Evolutionary conservation across 2,797 vertebrate species (phyloP), one percentile per base, ranked within the genome.

Genomic region (Pristis pectinata): DNA sequence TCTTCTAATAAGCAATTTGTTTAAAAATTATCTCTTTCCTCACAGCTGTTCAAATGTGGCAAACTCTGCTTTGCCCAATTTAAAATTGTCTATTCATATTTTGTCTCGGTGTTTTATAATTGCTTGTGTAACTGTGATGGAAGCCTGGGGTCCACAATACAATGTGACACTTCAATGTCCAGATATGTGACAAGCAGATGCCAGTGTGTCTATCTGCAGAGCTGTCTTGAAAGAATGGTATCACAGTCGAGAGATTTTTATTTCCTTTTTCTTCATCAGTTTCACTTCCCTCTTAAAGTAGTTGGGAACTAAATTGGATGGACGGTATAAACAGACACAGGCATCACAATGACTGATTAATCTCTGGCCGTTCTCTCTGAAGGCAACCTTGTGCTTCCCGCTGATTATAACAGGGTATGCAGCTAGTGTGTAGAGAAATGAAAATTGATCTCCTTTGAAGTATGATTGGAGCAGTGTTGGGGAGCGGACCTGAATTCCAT

Each of bases 1-100:
- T 64, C 56, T 13, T 37, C 34, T 91, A 91, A 91, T 91, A 64
- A 91, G 87, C 87, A 91, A 37, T 91, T 91, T 89, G 85, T 64
- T 91, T 56, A 91, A 22, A 91, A 64, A 37, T 91, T 61, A 91
- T 91, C 87, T 91, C n/a, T 24, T 7, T 91, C 87, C 87, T 64
- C 59, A 64, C 87, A 91, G 87, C 59, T n/a, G 61, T 64, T 91
- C 34, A n/a, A 64, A 91, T 91, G 59, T 2, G 30, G 53, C 30
- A 87, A 59, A 87, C 0, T 41, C 4, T 61, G 85, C 53, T 61
- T 89, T 89, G 87, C 91, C 56, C 61, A 37, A 37, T 37, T 64
- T 91, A 37, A 59, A 91, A 64, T 64, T 41, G 56, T 19, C 59
- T 91, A 64, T 91, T 64, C 87, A 91, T 37, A 91, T 64, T 91